Evolutionary conservation across 1,140 invertebrate species (phyloP).

Genomic region (Holcopasites calliopsidis): DNA sequence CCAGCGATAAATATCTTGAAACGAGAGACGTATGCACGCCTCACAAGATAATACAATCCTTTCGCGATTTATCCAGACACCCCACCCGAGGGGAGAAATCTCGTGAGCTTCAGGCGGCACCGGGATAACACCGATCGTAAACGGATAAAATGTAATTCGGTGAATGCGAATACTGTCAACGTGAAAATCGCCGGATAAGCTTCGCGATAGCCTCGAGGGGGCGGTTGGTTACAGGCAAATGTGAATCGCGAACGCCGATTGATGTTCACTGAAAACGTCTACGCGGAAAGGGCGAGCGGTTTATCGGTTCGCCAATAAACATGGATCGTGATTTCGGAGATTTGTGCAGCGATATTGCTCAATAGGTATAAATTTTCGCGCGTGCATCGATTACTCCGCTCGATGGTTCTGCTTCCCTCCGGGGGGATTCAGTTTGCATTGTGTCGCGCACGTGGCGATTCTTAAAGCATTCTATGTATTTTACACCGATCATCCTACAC

Average conservation of each 20-base stretch:
- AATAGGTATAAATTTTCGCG: constrained; percentile 50
- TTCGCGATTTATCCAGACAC: neutral
- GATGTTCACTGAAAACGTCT: neutral
- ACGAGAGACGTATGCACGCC: too few species aligned
- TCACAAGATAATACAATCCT: too few species aligned
- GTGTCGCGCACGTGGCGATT: neutral
- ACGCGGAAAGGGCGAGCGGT: constrained; percentile 30
- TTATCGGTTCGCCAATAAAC: constrained; percentile 48
- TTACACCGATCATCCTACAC: too few species aligned
- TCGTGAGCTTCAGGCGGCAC: constrained; percentile 25
- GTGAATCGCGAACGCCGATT: neutral
- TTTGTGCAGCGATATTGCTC: constrained; percentile 47
- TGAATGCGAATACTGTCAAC: neutral
- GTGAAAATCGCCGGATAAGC: constrained; percentile 13
- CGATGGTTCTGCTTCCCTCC: neutral
- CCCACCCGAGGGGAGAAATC: constrained; percentile 28
- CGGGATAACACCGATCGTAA: constrained; percentile 27
- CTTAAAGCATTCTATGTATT: neutral
- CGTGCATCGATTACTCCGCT: constrained; percentile 11
- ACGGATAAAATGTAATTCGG: constrained; percentile 45
- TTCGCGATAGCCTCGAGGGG: constrained; percentile 18
- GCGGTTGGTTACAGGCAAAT: neutral
- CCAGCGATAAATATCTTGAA: too few species aligned
- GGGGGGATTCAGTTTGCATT: neutral
- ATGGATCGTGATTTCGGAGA: constrained; percentile 51